A percentile compares a stretch with the other conserved stretches of the same genome.
Conservation (phyloP, 1,140 invertebrate species). For the Cydia splendana region DNA sequence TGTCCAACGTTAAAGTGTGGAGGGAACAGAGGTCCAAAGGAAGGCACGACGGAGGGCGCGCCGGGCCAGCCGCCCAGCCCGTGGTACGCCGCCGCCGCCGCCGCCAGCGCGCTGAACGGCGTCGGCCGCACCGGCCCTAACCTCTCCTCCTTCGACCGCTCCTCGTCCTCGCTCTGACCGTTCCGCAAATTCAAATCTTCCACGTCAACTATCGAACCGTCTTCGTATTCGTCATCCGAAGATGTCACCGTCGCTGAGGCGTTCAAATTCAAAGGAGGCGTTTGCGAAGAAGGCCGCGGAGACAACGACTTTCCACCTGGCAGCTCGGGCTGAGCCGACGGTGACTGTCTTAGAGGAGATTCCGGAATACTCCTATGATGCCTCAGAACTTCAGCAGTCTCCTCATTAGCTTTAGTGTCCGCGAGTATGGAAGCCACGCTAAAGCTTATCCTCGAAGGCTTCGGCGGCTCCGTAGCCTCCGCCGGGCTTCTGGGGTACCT, state of each 20-base stretch:
- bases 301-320: constrained; percentile 69
- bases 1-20: constrained; percentile 82
- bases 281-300: constrained; percentile 61
- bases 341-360: constrained; percentile 72
- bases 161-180: constrained; percentile 75
- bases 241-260: constrained; percentile 71
- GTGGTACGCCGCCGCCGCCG: constrained; percentile 82
- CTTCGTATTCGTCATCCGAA: constrained; percentile 83
- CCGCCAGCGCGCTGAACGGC: constrained; percentile 84
- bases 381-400: constrained; percentile 71
- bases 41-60: constrained; percentile 68
- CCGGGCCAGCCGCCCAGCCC: constrained; percentile 81
- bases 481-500: constrained; percentile 78
- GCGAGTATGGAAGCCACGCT: constrained; percentile 85
- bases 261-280: constrained; percentile 67
- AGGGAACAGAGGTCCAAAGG: constrained; percentile 80
- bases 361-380: constrained; percentile 74
- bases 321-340: constrained; percentile 70
- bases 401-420: constrained; percentile 81
- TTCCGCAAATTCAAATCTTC: constrained; percentile 60
- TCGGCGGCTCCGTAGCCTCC: constrained; percentile 80
- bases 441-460: constrained; percentile 83
- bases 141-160: constrained; percentile 70
- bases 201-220: constrained; percentile 85
- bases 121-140: constrained; percentile 83